Base-by-base conservation (phyloP, 2,113 vertebrate genomes). In the Phyllostomus discolor region DNA sequence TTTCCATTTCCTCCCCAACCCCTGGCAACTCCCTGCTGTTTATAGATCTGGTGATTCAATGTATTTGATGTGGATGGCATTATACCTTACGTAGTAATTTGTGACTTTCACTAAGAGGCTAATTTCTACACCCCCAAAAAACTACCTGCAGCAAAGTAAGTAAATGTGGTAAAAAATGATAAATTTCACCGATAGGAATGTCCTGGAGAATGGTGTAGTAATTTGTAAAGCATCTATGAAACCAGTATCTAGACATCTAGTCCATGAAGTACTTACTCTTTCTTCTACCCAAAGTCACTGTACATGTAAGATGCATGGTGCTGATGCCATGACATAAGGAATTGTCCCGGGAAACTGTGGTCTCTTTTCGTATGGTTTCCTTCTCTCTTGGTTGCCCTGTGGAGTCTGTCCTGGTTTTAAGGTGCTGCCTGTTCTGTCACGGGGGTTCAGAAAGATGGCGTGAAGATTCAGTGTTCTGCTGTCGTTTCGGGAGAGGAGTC, bases 201-300 rank as follows among this genome's bases (percentile, higher is more conserved):
- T 95, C 48, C 59, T 90, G 10, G 73, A 69, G 38, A 92, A 66
- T 43, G 59, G 5, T 57, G 1, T 46, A 24, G 16, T 24, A 64
- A 69, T 52, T 75, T 38, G 46, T 24, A 69, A 75, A 83, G 64
- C 24, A 9, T 19, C 35, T 67, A 50, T 43, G 33, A 94, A 97
- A 62, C 3, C 26, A 31, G 38, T 14, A 88, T 26, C 22, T 33
- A 38, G 85, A 80, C 75, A 41, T 4, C 31, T 16, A 46, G 0
- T 33, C 7, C 28, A 17, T 35, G 10, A 69, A 50, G 26, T 38
- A 52, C 26, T 43, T 62, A 7, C 35, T n/a, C 2, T 64, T 48
- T 19, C 67, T 75, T 52, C 28, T 73, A 16, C 57, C 31, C 17
- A 5, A 10, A 35, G n/a, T 54, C 16, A 62, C 6, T 72, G 12